Evolutionary conservation across 2,888 invertebrate genomes (phyloP).

Genomic region (Ophion ellenae): DNA sequence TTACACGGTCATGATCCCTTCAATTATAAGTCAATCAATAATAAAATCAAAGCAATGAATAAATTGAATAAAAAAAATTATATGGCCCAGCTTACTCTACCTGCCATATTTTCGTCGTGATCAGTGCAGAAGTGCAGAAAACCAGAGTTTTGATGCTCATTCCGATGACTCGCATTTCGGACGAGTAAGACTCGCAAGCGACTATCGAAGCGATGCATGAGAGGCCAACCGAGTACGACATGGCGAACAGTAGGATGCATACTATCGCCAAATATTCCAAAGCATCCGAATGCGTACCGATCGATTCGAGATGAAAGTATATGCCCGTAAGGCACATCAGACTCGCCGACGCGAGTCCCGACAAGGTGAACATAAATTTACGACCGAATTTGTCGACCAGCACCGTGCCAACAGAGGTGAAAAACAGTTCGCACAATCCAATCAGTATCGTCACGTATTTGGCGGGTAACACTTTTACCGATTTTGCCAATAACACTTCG

Average conservation of each 20-base stretch:
- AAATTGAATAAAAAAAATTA: too few relatives aligned
- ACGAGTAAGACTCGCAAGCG: conserved; percentile 60
- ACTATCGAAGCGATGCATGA: conserved; percentile 56
- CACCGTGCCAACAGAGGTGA: conserved; percentile 48
- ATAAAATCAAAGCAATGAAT: too few relatives aligned
- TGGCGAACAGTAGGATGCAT: conserved; percentile 53
- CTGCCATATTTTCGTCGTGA: conserved; percentile 64
- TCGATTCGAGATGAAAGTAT: conserved; percentile 53
- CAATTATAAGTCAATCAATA: neutral
- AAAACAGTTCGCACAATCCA: conserved; percentile 62
- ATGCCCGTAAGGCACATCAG: conserved; percentile 60
- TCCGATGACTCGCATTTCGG: conserved; percentile 57
- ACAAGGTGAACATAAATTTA: conserved; percentile 37
- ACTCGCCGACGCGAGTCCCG: conserved; percentile 41
- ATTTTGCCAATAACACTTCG: conserved; percentile 63
- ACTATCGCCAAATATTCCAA: conserved; percentile 51
- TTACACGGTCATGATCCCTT: too few relatives aligned
- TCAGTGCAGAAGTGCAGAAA: conserved; percentile 48
- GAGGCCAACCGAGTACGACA: conserved; percentile 59
- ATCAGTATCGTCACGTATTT: conserved; percentile 62
- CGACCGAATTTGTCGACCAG: conserved; percentile 58
- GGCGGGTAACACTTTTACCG: conserved; percentile 36
- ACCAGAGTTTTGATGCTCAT: conserved; percentile 60
- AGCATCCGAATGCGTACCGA: conserved; percentile 16
- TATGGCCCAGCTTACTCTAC: conserved; percentile 15